Base-by-base conservation (phyloP, 2,797 vertebrate species). In the Pseudomugil gertrudae region DNA sequence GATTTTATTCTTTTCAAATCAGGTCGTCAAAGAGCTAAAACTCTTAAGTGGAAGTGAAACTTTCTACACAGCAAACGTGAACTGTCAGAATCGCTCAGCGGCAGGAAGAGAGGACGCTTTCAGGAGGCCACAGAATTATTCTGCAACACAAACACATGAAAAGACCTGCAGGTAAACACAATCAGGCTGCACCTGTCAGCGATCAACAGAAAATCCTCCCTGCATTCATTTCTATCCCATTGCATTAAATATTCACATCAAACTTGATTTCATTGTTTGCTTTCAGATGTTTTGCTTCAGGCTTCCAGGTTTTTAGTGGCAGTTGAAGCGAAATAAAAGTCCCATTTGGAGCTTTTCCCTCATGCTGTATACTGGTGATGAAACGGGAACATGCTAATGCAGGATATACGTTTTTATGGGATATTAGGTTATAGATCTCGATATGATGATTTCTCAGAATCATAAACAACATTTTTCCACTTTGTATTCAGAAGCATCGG, bases 61-160 rank as follows among this genome's bases (percentile, higher is more conserved):
- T 72, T 75, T 82, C 63, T 76, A 76, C 57, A 32, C 66, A 57
- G 58, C 74, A 86, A 80, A 76, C 66, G 72, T 43, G 8, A 32
- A 26, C 73, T 80, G 80, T 84, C 87, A 84, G 74, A 43, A 53
- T 76, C 43, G n/a, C 62, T 78, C 62, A 57, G 72, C 52, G 68
- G 71, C 53, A 43, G 29, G n/a, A 5, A 0, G 30, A 69, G 80
- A 84, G 81, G 65, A 72, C 85, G 67, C 66, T 62, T 81, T 47
- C 63, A 62, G 21, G 66, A 66, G 69, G 35, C 54, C 66, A 71
- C 58, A 62, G 71, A 64, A 72, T 63, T 43, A 60, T 76, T 74
- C 23, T 21, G 51, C 63, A 48, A 33, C 10, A 23, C 47, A 52
- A 19, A 29, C 6, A 13, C 6, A 5, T n/a, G 50, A 57, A 67